phyloP scores from a whole-genome alignment of 2,888 invertebrate genomes.

The Stenichneumon culpator region DNA sequence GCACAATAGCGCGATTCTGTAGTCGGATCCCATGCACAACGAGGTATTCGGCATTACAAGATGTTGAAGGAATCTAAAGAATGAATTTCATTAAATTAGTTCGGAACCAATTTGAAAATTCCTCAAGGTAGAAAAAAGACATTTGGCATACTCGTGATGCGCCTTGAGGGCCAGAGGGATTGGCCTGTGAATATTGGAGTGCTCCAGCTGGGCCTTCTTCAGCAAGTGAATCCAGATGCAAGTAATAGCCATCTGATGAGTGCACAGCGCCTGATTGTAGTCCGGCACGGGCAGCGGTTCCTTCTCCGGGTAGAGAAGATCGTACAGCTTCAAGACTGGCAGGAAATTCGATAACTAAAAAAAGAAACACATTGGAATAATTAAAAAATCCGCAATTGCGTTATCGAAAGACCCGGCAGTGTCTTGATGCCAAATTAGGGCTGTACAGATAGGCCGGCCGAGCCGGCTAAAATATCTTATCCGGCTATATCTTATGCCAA shows the following conservation, averaged over 20 bases:
- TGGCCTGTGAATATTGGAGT: slow-evolving; percentile 91
- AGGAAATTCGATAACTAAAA: slow-evolving; percentile 92
- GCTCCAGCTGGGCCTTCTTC: slow-evolving; percentile 96
- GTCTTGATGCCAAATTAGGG: too few species aligned
- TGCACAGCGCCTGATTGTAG: slow-evolving; percentile 93
- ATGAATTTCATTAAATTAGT: slow-evolving; percentile 63
- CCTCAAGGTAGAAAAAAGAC: neutral
- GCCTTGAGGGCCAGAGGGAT: slow-evolving; percentile 93
- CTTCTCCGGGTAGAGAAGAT: slow-evolving; percentile 96
- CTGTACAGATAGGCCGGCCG: too few species aligned
- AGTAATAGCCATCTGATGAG: slow-evolving; percentile 96
- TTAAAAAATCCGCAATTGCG: neutral
- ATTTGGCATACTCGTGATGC: slow-evolving; percentile 91
- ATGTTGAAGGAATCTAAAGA: slow-evolving; percentile 93
- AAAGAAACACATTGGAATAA: slow-evolving; percentile 70
- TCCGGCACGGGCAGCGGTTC: slow-evolving; percentile 96
- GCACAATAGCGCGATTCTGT: slow-evolving; percentile 95
- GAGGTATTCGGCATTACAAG: slow-evolving; percentile 91
- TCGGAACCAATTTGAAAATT: neutral
- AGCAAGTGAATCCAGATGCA: slow-evolving; percentile 98
- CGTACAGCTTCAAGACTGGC: slow-evolving; percentile 96
- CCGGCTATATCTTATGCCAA: too few species aligned
- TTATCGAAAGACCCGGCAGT: neutral
- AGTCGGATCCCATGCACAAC: slow-evolving; percentile 93
- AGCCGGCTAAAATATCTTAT: too few species aligned